Percentiles rank a stretch among this genome's conserved stretches.
Evolutionary conservation across 2,113 vertebrate species (phyloP).

Genomic region (Calidris pugnax): DNA sequence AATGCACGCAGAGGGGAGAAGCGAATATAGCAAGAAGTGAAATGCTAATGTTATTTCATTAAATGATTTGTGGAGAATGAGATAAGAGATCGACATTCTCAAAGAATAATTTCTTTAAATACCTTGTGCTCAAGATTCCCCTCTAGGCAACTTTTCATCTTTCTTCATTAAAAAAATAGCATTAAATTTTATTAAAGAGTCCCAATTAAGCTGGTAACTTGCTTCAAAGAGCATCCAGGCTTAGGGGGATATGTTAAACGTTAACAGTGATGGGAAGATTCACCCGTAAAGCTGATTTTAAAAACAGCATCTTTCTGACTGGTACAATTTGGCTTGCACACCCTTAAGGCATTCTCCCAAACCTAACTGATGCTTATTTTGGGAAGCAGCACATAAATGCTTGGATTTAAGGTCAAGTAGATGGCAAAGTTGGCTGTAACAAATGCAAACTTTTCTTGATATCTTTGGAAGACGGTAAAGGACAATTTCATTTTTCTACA

Average conservation of each 20-base stretch:
- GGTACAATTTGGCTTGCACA: constrained; percentile 18
- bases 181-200: constrained; percentile 74
- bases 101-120: constrained; percentile 77
- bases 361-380: constrained; percentile 64
- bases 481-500: neutral
- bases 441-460: constrained; percentile 48
- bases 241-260: constrained; percentile 53
- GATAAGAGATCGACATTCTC: constrained; percentile 66
- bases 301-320: constrained; percentile 40
- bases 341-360: constrained; percentile 47
- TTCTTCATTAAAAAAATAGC: constrained; percentile 68
- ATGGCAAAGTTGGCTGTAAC: constrained; percentile 41
- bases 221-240: constrained; percentile 68
- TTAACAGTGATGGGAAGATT: constrained; percentile 48
- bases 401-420: constrained; percentile 67
- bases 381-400: constrained; percentile 60
- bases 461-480: constrained; percentile 2
- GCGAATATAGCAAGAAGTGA: constrained; percentile 48
- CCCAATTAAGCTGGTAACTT: constrained; percentile 69
- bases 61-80: constrained; percentile 70
- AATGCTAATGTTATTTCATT: constrained; percentile 74
- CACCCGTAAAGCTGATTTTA: neutral
- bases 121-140: constrained; percentile 65
- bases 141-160: constrained; percentile 71
- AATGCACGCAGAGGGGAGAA: neutral